Percentiles rank a stretch among this genome's conserved stretches.
Conservation (phyloP, 2,797 vertebrate species). For the Acestrorhynchus altus region DNA sequence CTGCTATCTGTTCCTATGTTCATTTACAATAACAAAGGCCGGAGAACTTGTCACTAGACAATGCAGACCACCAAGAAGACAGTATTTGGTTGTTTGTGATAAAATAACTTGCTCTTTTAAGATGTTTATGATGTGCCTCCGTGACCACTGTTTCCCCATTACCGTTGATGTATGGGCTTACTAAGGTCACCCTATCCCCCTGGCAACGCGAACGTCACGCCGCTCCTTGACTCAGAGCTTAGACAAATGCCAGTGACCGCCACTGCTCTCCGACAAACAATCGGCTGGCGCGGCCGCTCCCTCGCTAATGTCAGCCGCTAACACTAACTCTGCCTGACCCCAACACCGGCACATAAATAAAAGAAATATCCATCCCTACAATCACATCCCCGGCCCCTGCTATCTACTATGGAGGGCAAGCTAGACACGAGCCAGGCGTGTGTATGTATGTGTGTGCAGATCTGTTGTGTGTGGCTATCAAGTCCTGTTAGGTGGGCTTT, state of each 20-base stretch:
- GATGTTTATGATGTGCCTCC: slow-evolving; percentile 52
- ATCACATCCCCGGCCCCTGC: slow-evolving; percentile 16
- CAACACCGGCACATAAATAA: slow-evolving; percentile 49
- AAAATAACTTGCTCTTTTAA: slow-evolving; percentile 55
- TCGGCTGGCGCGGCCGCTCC: slow-evolving; percentile 59
- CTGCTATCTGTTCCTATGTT: not conserved
- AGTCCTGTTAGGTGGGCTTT: slow-evolving; percentile 31
- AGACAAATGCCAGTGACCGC: slow-evolving; percentile 73
- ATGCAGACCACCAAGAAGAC: slow-evolving; percentile 26
- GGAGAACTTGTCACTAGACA: not conserved
- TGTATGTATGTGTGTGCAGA: not conserved
- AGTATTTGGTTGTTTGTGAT: slow-evolving; percentile 32
- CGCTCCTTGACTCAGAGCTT: slow-evolving; percentile 59
- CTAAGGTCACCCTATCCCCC: slow-evolving; percentile 75
- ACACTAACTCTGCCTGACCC: slow-evolving; percentile 53
- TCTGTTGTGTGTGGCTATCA: slow-evolving; percentile 33
- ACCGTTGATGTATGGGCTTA: slow-evolving; percentile 63
- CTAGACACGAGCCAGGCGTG: not conserved
- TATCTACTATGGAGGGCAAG: not conserved
- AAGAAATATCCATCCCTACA: slow-evolving; percentile 44
- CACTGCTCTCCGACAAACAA: slow-evolving; percentile 66
- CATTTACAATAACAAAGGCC: not conserved
- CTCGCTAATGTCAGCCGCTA: slow-evolving; percentile 54
- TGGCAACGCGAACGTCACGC: slow-evolving; percentile 71
- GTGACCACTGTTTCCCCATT: slow-evolving; percentile 47